Evolutionary conservation across 1,140 invertebrate species (phyloP).

Genomic region (Muscidifurax raptorellus): DNA sequence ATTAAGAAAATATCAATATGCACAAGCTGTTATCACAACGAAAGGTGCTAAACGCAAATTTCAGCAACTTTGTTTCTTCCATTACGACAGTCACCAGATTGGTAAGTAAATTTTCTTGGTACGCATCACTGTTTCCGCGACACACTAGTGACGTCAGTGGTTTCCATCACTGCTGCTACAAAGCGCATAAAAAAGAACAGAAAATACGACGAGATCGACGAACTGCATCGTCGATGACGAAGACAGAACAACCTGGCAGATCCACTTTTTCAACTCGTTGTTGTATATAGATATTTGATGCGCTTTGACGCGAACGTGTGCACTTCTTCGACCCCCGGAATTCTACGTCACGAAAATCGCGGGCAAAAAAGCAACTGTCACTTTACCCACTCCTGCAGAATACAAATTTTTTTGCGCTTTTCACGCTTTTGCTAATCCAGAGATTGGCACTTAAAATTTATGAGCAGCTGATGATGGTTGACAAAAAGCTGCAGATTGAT

Average conservation of each 20-base stretch:
- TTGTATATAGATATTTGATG: not conserved
- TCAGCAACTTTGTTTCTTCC: too few species aligned
- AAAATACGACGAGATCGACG: not conserved
- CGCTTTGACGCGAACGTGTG: slow-evolving; percentile 12
- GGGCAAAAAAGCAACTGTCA: not conserved
- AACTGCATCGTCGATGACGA: slow-evolving; percentile 4
- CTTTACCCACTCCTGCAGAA: not conserved
- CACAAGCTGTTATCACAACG: not conserved
- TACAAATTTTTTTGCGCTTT: too few species aligned
- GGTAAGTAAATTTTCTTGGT: not conserved
- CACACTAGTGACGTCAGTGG: not conserved
- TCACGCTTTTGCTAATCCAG: too few species aligned
- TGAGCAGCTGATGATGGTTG: too few species aligned
- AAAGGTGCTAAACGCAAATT: too few species aligned
- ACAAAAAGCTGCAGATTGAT: too few species aligned
- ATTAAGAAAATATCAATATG: not conserved
- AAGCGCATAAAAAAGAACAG: not conserved
- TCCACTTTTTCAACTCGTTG: slow-evolving; percentile 15
- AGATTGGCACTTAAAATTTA: too few species aligned
- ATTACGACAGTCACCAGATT: not conserved
- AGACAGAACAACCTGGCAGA: not conserved
- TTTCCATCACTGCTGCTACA: not conserved
- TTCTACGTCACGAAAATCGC: too few species aligned
- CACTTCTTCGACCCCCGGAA: too few species aligned
- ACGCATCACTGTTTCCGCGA: not conserved